phyloP scores from a whole-genome alignment of 2,113 vertebrate genomes.

The Gallinago undulata region DNA sequence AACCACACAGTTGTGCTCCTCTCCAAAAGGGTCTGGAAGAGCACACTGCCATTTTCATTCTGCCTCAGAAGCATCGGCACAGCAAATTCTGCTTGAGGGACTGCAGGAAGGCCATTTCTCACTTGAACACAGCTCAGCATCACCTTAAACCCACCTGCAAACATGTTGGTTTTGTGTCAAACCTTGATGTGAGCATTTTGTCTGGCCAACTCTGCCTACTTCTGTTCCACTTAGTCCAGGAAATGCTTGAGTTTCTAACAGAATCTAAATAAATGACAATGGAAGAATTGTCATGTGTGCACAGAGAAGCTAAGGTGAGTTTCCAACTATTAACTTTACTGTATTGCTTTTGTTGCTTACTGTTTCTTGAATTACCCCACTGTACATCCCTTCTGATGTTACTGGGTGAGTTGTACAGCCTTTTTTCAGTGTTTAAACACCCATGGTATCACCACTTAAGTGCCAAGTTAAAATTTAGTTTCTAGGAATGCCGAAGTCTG shows the following conservation, averaged over 20 bases:
- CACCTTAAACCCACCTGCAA: not conserved
- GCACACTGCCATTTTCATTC: fast-evolving
- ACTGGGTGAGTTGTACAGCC: not conserved
- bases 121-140: not conserved
- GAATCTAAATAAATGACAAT: not conserved
- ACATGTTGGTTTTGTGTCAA: not conserved
- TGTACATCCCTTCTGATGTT: not conserved
- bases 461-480: not conserved
- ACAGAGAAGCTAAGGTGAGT: not conserved
- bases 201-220: not conserved
- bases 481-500: not conserved
- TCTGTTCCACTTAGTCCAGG: not conserved
- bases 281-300: not conserved
- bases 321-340: not conserved
- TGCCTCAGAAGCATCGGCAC: not conserved
- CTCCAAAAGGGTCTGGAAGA: not conserved
- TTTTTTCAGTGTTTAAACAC: not conserved
- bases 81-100: not conserved
- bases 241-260: not conserved
- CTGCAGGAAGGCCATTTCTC: not conserved
- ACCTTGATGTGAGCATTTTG: not conserved
- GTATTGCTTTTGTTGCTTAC: not conserved
- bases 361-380: not conserved
- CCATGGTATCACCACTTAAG: not conserved
- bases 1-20: not conserved